phyloP scores from a whole-genome alignment of 2,797 vertebrate genomes.

The Staurois parvus region DNA sequence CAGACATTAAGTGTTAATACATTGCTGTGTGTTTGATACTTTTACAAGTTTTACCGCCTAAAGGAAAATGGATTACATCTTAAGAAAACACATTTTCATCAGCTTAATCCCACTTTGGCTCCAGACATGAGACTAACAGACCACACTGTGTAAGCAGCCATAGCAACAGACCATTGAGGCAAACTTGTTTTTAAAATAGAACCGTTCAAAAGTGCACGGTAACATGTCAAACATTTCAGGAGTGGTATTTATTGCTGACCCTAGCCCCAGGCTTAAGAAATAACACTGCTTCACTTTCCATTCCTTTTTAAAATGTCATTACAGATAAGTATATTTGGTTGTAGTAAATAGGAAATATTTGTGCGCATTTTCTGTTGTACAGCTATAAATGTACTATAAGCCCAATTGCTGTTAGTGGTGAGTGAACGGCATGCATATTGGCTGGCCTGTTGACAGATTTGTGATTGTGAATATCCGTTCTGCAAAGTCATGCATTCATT shows the following conservation, averaged over 20 bases:
- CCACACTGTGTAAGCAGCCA: conserved; percentile 26
- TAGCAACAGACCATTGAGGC: background rate
- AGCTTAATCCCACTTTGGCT: conserved; percentile 52
- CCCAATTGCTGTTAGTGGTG: too few relatives aligned
- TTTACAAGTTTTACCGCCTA: conserved; percentile 36
- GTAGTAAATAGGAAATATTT: background rate
- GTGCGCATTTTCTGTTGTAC: too few relatives aligned
- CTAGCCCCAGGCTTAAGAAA: background rate
- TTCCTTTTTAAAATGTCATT: background rate
- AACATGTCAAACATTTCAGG: background rate
- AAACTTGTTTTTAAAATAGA: conserved; percentile 12
- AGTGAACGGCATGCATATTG: too few relatives aligned
- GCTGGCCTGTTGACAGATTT: too few relatives aligned
- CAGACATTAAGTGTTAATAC: too few relatives aligned
- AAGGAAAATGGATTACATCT: conserved; percentile 51
- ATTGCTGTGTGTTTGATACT: background rate
- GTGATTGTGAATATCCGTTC: too few relatives aligned
- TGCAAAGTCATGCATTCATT: too few relatives aligned
- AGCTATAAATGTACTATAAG: too few relatives aligned
- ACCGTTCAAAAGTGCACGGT: background rate
- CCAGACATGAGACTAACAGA: conserved; percentile 2
- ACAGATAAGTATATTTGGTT: background rate
- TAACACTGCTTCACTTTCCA: background rate
- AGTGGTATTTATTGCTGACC: background rate
- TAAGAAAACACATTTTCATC: conserved; percentile 44